A percentile compares a stretch with the other conserved stretches of the same genome.
Conservation (phyloP, 2,797 vertebrate genomes). For the Lophotriccus pileatus region DNA sequence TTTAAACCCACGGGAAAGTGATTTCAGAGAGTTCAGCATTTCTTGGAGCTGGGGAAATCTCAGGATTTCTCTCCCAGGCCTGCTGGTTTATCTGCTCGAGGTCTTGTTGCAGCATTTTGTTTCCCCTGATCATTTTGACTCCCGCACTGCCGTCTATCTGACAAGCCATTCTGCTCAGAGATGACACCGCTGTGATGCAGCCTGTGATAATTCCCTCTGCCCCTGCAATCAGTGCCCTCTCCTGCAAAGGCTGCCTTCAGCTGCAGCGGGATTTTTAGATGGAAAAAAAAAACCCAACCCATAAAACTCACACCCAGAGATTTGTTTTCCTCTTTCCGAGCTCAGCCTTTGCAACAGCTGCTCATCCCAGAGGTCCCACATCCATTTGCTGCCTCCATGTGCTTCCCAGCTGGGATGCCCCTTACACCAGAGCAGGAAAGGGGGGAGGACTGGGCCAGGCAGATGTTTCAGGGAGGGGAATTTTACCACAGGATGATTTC, state of each 20-base stretch:
- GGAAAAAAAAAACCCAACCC: background rate
- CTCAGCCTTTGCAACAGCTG: background rate
- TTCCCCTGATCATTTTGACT: background rate
- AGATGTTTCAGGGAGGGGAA: background rate
- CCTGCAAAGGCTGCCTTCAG: background rate
- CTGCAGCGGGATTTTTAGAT: background rate
- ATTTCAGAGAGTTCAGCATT: background rate
- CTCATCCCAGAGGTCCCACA: fast-evolving
- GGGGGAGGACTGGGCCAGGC: background rate
- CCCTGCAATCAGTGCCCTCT: background rate
- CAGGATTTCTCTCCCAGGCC: background rate
- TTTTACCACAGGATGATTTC: background rate
- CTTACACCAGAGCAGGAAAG: fast-evolving
- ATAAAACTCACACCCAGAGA: background rate
- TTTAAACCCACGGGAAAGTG: fast-evolving
- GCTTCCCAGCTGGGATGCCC: background rate
- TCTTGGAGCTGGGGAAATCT: background rate
- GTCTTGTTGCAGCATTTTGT: background rate
- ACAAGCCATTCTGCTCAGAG: background rate
- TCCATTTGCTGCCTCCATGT: background rate
- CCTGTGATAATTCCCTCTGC: background rate
- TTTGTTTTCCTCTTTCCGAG: background rate
- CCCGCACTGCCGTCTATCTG: background rate
- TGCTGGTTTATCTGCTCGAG: background rate
- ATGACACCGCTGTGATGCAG: background rate